Conservation (phyloP, 2,113 vertebrate genomes). For the Acrocephalus kingi region DNA sequence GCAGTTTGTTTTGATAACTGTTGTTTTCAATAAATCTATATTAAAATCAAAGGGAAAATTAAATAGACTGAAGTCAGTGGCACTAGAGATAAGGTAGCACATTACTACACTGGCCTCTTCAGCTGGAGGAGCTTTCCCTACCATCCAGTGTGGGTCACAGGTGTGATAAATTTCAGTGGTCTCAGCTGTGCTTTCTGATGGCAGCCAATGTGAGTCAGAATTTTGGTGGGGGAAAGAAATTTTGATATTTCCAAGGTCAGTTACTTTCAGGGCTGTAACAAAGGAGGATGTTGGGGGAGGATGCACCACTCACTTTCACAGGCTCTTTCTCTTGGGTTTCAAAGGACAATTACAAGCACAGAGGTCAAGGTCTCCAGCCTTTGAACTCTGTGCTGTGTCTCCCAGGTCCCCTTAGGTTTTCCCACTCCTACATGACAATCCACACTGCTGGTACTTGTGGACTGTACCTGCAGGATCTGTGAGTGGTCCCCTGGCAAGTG, state of each 20-base stretch:
- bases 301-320: not conserved
- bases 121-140: constrained; percentile 49
- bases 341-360: not conserved
- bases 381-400: not conserved
- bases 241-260: not conserved
- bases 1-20: constrained; percentile 86
- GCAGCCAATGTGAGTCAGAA: not conserved
- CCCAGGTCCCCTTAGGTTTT: not conserved
- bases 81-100: constrained; percentile 76
- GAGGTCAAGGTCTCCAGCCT: not conserved
- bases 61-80: constrained; percentile 77
- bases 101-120: constrained; percentile 72
- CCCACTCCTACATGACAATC: not conserved
- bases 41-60: constrained; percentile 87
- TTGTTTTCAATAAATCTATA: constrained; percentile 88
- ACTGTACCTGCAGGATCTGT: not conserved
- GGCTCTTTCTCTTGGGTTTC: not conserved
- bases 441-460: not conserved
- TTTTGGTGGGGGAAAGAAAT: not conserved
- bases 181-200: not conserved
- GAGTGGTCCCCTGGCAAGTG: not conserved
- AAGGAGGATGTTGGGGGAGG: not conserved
- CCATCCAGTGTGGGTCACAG: constrained; percentile 61
- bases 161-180: constrained; percentile 41
- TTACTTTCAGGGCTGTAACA: not conserved